These are phyloP conservation scores for Danaus chrysippus DNA, from an alignment of 2,888 invertebrate genomes.

Conservation along the genomic window DNA sequence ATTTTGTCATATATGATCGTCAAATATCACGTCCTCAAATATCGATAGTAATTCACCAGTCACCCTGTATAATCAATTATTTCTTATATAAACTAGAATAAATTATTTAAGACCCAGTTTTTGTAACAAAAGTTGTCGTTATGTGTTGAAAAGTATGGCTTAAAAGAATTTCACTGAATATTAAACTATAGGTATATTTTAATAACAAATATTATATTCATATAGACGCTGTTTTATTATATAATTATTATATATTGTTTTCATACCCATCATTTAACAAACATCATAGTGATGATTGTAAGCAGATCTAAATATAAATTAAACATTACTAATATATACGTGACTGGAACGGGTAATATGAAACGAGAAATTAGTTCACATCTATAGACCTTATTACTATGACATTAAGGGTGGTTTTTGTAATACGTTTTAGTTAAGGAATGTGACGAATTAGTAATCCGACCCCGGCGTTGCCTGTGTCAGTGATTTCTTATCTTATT, in stretches of 20 bases:
- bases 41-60: too few relatives aligned
- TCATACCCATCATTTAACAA: conserved; percentile 30
- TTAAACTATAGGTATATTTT: too few relatives aligned
- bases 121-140: too few relatives aligned
- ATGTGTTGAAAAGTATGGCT: too few relatives aligned
- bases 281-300: conserved; percentile 34
- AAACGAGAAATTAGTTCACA: conserved; percentile 50
- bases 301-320: conserved; percentile 37
- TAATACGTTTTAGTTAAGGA: conserved; percentile 32
- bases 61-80: too few relatives aligned
- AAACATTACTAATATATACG: conserved; percentile 36
- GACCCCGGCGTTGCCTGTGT: conserved; percentile 48
- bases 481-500: conserved; percentile 49
- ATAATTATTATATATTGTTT: conserved; percentile 28
- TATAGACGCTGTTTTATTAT: too few relatives aligned
- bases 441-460: conserved; percentile 63
- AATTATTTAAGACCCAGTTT: too few relatives aligned
- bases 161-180: background rate
- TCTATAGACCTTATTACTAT: conserved; percentile 33
- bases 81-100: too few relatives aligned
- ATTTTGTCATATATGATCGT: too few relatives aligned
- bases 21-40: too few relatives aligned
- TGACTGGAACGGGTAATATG: conserved; percentile 53
- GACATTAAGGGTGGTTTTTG: conserved; percentile 35
- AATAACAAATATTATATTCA: too few relatives aligned